A percentile compares a stretch with the other conserved stretches of the same genome.
Conservation (phyloP, 53 echinoderm and acorn worm genomes). For the Holothuria scabra region DNA sequence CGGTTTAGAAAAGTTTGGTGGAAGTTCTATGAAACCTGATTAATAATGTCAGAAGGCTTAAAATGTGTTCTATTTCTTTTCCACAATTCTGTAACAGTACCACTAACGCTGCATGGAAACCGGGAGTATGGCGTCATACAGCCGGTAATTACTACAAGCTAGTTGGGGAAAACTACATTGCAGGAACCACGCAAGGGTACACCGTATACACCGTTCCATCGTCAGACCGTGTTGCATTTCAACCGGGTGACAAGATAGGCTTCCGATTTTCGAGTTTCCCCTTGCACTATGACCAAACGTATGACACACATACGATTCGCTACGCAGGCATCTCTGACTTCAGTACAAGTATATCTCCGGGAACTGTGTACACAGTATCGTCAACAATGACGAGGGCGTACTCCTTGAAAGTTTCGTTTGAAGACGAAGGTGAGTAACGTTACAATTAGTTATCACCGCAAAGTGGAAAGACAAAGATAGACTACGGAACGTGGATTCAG, state of each 20-base stretch:
- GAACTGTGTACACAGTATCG: constrained; percentile 46
- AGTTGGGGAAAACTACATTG: constrained; percentile 77
- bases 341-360: constrained; percentile 52
- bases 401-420: constrained; percentile 74
- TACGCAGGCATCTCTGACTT: constrained; percentile 58
- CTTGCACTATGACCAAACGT: constrained; percentile 72
- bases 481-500: too few species aligned
- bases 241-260: constrained; percentile 80
- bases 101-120: constrained; percentile 68
- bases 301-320: constrained; percentile 58
- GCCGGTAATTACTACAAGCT: constrained; percentile 76
- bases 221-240: constrained; percentile 66
- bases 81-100: constrained; percentile 42
- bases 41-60: too few species aligned
- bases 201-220: constrained; percentile 66
- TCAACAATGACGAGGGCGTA: constrained; percentile 63
- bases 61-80: too few species aligned
- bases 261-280: constrained; percentile 65
- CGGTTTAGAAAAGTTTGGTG: too few species aligned
- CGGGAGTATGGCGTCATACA: constrained; percentile 79
- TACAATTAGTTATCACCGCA: background rate
- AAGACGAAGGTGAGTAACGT: constrained; percentile 61
- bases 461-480: too few species aligned
- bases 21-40: too few species aligned
- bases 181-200: constrained; percentile 69